Percentiles rank a stretch among this genome's conserved stretches.
phyloP scores from a whole-genome alignment of 2,113 vertebrate genomes.

The Porphyrio hochstetteri region DNA sequence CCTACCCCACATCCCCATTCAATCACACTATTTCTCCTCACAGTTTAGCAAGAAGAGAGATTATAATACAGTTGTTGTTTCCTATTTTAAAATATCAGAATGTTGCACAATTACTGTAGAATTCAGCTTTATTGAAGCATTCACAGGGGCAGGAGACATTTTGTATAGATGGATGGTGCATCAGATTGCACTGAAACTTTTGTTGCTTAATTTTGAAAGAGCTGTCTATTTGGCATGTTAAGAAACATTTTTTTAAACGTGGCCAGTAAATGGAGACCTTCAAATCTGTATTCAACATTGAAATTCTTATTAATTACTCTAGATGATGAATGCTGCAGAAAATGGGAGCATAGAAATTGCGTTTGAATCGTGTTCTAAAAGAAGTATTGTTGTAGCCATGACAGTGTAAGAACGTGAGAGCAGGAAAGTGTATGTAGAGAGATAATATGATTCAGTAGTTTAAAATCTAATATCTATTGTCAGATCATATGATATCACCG shows the following conservation, averaged over 20 bases:
- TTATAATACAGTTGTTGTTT: neutral
- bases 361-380: neutral
- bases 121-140: neutral
- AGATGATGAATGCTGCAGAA: neutral
- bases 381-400: neutral
- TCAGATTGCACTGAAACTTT: neutral
- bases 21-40: neutral
- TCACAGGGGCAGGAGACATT: neutral
- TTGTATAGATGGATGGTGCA: neutral
- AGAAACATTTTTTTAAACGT: neutral
- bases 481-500: neutral
- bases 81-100: neutral
- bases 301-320: neutral
- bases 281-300: neutral
- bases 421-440: neutral
- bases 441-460: neutral
- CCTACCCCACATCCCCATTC: too few relatives aligned
- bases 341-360: neutral
- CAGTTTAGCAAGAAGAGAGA: neutral
- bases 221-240: neutral
- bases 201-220: neutral
- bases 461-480: neutral
- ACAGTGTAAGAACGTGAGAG: neutral
- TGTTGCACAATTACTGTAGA: neutral
- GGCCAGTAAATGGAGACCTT: neutral